Base-by-base conservation (phyloP, 2,113 vertebrate species). In the Irena cyanogastra region DNA sequence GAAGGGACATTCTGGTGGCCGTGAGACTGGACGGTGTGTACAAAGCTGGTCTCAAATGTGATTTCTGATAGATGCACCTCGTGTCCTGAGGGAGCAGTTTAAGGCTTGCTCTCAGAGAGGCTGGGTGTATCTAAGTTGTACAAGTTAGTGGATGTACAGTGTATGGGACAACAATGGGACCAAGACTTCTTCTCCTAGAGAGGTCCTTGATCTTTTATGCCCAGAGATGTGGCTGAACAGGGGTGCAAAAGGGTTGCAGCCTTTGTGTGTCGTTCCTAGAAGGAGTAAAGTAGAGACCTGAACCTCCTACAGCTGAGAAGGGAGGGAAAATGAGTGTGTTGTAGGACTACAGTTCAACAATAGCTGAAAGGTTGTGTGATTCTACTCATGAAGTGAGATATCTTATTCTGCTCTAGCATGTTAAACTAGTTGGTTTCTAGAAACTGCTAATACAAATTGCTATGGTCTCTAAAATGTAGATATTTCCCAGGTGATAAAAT, bases 41-140 rank as follows among this genome's bases (percentile, higher is more conserved):
- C 10, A 4, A 65, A 76, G 31, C 22, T 37, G 8, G 16, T 30
- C 66, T 90, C 45, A 21, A 16, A 30, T 30, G 68, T 17, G 11
- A 6, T 23, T 77, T 79, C 63, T 80, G 79, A 52, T 13, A 13
- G 41, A 41, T 2, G 2, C 0, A 0, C 33, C 54, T 76, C 26
- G 2, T 7, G 37, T 74, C 39, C 59, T 47, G 15, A 33, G 37
- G 45, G 33, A 53, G 41, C 10, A 30, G 50, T 28, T 52, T 22
- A 47, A 68, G 63, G n/a, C 45, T 57, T 11, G 15, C 65, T 56
- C 33, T 64, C 30, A 18, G 64, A 60, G 71, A 37, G 39, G 45
- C 19, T 39, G 7, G 8, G 7, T n/a, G 1, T 28, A 23, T 20
- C 35, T 28, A 0, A 61, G 47, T 50, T 54, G 16, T 4, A 22